Conservation (phyloP, 2,888 invertebrate species). For the Dendrolimus houi region DNA sequence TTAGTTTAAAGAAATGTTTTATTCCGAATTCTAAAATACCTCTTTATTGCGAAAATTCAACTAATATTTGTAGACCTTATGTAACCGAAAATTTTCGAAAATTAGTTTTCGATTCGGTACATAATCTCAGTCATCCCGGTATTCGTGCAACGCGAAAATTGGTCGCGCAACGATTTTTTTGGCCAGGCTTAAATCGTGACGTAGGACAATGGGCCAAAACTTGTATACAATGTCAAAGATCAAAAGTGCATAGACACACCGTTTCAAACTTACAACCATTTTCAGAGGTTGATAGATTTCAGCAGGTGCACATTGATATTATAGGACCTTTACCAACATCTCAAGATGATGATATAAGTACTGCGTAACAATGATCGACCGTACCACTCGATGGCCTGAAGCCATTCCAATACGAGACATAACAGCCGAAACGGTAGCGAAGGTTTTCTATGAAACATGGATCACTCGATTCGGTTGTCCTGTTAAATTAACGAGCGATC, state of each 20-base stretch:
- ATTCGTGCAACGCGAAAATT: constrained; percentile 4
- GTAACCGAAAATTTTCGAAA: constrained; percentile 11
- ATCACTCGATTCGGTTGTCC: no score
- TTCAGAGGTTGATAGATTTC: no score
- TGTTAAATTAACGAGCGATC: no score
- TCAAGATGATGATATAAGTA: neutral
- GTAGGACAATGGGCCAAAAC: no score
- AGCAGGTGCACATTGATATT: no score
- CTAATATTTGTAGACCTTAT: constrained; percentile 9
- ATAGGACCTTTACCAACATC: no score
- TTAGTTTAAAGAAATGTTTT: neutral
- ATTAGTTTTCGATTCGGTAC: constrained; percentile 10
- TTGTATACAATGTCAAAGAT: no score
- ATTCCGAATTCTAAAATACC: neutral
- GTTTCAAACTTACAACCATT: no score
- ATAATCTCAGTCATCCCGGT: constrained; percentile 15
- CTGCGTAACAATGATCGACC: neutral
- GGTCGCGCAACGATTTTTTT: neutral
- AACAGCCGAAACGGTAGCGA: neutral
- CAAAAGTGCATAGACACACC: no score
- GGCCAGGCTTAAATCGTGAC: no score
- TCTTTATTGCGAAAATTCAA: neutral
- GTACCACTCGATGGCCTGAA: neutral
- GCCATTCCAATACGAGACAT: neutral
- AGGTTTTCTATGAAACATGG: no score